Base-by-base conservation (phyloP, 2,888 invertebrate genomes). In the Amphiduros pacificus region DNA sequence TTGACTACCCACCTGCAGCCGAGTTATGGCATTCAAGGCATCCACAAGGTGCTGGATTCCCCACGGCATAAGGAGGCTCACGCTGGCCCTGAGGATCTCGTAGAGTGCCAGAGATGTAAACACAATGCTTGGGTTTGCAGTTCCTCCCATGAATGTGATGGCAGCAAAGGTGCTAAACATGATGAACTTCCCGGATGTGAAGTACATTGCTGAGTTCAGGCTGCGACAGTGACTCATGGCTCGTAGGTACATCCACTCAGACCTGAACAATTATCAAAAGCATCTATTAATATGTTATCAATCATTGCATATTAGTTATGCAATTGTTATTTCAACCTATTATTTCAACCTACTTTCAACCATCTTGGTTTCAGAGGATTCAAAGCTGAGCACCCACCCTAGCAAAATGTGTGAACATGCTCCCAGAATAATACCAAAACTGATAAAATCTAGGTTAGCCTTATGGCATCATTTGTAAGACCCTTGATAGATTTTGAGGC, bases 171-270 rank as follows among this genome's bases (percentile, higher is more conserved):
- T 72, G 24, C 62, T 70, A 51, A 74, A 70, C 64, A 72, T 61
- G 22, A 74, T 66, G 26, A 73, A 59, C 63, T 74, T 74, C 24
- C 73, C 73, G 2, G 72, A 71, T 1, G 69, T 66, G 59, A 72
- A 60, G 20, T 70, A 70, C 62, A 72, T 24, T 40, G 73, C 71
- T 28, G 69, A 62, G 65, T 73, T 73, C 36, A 73, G 60, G 49
- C 69, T 66, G 31, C 71, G 66, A 32, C 71, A 60, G 54, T 65
- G 60, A 17, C 63, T 44, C n/a, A 64, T 40, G 2, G 55, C 28
- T 28, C 52, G 26, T 11, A 64, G 40, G 40, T 49, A 62, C 5
- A 50, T 26, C 51, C 56, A 61, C 32, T 64, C 64, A 11, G 57
- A 57, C 32, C 64, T 64, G 44, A 22, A n/a, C 29, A 22, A 44